These are phyloP conservation scores for Phyto melanocephala DNA, from an alignment of 2,888 invertebrate species.

Conservation along the genomic window DNA sequence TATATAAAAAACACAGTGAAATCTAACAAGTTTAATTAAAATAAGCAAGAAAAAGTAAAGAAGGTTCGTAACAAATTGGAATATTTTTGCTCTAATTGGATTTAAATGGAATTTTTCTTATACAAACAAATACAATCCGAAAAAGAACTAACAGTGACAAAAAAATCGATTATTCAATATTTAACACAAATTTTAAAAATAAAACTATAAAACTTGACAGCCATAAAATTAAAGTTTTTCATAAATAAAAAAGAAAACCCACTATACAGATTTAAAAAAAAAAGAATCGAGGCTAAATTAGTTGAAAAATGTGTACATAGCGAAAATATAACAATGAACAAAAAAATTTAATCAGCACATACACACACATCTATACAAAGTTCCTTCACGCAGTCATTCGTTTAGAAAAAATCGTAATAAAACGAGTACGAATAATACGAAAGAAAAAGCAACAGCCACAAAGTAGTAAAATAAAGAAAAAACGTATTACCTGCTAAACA, in stretches of 20 bases:
- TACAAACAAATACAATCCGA: not conserved
- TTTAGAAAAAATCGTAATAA: slow-evolving; percentile 48
- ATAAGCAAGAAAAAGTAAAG: slow-evolving; percentile 36
- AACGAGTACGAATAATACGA: slow-evolving; percentile 45
- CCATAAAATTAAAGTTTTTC: slow-evolving; percentile 19
- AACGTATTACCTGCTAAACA: slow-evolving; percentile 37
- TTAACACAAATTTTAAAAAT: slow-evolving; percentile 12
- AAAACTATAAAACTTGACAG: not conserved
- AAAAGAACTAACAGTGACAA: not conserved
- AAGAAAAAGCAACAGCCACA: slow-evolving; percentile 50
- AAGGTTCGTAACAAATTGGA: slow-evolving; percentile 43
- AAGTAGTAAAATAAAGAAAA: slow-evolving; percentile 29
- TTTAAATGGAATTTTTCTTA: slow-evolving; percentile 51
- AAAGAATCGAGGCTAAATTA: slow-evolving; percentile 60
- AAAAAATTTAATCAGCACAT: slow-evolving; percentile 49
- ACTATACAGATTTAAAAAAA: slow-evolving; percentile 37
- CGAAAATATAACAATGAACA: slow-evolving; percentile 63
- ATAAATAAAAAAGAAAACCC: slow-evolving; percentile 44
- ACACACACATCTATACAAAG: slow-evolving; percentile 38
- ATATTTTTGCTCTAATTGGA: slow-evolving; percentile 56
- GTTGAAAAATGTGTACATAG: slow-evolving; percentile 68
- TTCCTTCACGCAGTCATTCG: slow-evolving; percentile 57
- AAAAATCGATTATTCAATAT: slow-evolving; percentile 66
- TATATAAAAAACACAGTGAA: slow-evolving; percentile 51
- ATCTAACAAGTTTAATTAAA: slow-evolving; percentile 33